phyloP scores from a whole-genome alignment of 2,888 invertebrate species.

The Orthosia cruda region DNA sequence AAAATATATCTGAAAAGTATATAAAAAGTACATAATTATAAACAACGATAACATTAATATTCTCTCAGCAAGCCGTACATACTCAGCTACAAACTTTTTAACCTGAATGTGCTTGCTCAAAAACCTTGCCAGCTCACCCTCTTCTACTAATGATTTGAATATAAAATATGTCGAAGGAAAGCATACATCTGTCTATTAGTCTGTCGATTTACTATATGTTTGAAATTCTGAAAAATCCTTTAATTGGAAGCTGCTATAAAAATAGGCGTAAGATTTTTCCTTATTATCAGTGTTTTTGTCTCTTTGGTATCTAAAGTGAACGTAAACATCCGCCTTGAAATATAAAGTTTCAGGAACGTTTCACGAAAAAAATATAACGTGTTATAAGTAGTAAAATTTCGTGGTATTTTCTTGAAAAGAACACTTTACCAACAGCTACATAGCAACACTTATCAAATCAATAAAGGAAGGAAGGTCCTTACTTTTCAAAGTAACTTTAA shows the following conservation, averaged over 20 bases:
- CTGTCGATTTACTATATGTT: neutral
- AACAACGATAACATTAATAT: too few species aligned
- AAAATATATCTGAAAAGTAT: too few species aligned
- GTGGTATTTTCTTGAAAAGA: neutral
- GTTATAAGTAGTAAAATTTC: neutral
- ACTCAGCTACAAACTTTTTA: too few species aligned
- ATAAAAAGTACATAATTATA: too few species aligned
- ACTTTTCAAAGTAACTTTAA: neutral
- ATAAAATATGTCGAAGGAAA: neutral
- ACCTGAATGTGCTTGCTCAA: too few species aligned
- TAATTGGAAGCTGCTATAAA: neutral
- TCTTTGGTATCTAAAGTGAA: neutral
- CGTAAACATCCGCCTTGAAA: neutral
- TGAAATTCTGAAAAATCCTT: neutral
- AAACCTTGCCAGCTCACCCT: too few species aligned
- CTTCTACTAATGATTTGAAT: too few species aligned
- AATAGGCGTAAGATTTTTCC: neutral
- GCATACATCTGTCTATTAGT: too few species aligned
- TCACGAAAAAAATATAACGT: neutral
- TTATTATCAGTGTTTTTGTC: neutral
- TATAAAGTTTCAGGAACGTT: neutral
- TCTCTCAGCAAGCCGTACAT: too few species aligned
- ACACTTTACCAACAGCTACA: neutral
- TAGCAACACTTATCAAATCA: neutral
- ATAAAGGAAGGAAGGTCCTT: constrained; percentile 6